Conservation (phyloP, 2,888 invertebrate species). For the Cephus spinipes region DNA sequence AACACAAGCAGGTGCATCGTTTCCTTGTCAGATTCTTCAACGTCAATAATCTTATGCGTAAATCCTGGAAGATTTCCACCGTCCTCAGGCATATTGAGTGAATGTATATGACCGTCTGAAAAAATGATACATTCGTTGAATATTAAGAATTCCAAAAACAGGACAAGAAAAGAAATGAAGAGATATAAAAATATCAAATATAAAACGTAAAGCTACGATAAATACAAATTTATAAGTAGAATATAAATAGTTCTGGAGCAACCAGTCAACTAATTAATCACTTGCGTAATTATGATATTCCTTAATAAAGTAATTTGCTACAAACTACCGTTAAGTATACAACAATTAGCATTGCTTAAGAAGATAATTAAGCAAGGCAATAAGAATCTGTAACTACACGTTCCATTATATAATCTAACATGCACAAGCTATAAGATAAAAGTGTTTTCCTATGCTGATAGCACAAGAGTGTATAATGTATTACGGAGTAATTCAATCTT, state of each 20-base stretch:
- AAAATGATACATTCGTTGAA: conserved; percentile 24
- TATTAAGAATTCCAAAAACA: not conserved
- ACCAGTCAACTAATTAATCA: not conserved
- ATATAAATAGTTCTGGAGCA: not conserved
- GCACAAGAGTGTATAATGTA: not conserved
- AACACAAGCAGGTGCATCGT: conserved; percentile 95
- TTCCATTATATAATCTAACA: not conserved
- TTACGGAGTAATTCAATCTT: not conserved
- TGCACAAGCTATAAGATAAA: not conserved
- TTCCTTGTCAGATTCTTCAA: conserved; percentile 95
- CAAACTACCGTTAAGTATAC: not conserved
- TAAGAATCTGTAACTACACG: not conserved
- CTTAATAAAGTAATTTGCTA: not conserved
- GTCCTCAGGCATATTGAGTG: conserved; percentile 81
- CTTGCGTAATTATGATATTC: not conserved
- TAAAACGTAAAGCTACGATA: not conserved
- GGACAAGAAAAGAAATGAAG: not conserved
- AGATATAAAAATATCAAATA: not conserved
- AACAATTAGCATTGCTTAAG: not conserved
- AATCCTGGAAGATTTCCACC: conserved; percentile 79
- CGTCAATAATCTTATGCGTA: conserved; percentile 89
- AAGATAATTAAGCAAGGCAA: not conserved
- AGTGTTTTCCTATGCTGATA: not conserved
- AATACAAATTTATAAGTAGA: not conserved
- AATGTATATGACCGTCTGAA: conserved; percentile 86